These are phyloP conservation scores for Drosophila takahashii DNA, from an alignment of 1,140 invertebrate genomes.

Conservation along the genomic window DNA sequence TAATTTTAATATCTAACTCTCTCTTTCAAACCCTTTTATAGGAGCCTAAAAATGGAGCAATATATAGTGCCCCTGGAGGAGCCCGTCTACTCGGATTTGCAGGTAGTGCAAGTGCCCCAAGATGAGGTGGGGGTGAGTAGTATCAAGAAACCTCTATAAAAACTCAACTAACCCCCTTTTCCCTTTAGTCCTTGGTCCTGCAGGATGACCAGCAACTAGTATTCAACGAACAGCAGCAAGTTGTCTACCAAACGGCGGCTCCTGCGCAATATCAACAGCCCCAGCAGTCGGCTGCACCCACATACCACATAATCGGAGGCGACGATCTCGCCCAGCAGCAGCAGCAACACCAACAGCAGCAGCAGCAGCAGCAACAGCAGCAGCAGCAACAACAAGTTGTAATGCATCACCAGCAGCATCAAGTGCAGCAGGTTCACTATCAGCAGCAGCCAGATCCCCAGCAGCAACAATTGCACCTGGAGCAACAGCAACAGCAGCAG, in stretches of 20 bases:
- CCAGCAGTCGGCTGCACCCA: conserved; percentile 58
- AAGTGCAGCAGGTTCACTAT: conserved; percentile 59
- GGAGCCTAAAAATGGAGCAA: conserved; percentile 53
- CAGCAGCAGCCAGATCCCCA: conserved; percentile 55
- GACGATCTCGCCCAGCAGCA: conserved; percentile 74
- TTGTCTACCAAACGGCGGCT: conserved; percentile 76
- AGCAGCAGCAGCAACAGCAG: conserved; percentile 65
- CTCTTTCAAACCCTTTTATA: neutral
- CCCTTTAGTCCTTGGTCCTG: conserved; percentile 58
- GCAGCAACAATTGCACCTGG: conserved; percentile 60
- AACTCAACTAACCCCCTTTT: neutral
- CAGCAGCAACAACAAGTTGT: conserved; percentile 69
- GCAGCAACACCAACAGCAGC: conserved; percentile 60
- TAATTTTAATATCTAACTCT: too few relatives aligned
- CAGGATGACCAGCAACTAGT: conserved; percentile 78
- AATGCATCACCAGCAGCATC: conserved; percentile 66
- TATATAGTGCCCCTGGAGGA: conserved; percentile 69
- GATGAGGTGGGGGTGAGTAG: conserved; percentile 78
- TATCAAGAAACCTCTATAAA: neutral
- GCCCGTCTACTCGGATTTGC: conserved; percentile 72
- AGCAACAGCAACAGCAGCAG: conserved; percentile 62
- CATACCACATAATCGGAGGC: conserved; percentile 74
- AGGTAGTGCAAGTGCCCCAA: conserved; percentile 79
- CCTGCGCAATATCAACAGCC: conserved; percentile 68
- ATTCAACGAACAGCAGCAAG: conserved; percentile 79